A percentile compares a stretch with the other conserved stretches of the same genome.
Conservation (phyloP, 2,888 invertebrate species). For the Ptychoptera contaminata region DNA sequence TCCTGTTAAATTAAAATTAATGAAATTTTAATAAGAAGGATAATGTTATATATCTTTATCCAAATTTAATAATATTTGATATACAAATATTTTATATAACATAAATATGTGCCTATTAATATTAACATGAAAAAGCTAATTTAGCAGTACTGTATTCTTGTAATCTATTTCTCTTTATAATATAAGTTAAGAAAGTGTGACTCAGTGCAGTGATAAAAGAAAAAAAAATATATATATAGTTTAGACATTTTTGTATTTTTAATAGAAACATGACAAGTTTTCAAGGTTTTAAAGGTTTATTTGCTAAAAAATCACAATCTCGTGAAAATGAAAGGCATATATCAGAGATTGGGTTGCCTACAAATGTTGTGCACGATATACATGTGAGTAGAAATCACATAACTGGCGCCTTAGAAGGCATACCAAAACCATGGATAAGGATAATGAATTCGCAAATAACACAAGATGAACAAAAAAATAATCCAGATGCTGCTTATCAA, state of each 20-base stretch:
- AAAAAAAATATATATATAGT: too few species aligned
- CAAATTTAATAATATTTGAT: neutral
- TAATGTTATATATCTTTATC: neutral
- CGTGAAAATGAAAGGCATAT: constrained; percentile 16
- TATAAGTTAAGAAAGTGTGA: too few species aligned
- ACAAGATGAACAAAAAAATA: constrained; percentile 71
- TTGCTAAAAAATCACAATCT: constrained; percentile 3
- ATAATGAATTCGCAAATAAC: constrained; percentile 71
- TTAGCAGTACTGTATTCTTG: too few species aligned
- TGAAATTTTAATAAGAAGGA: neutral
- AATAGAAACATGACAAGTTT: constrained; percentile 8
- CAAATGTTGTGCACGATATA: constrained; percentile 69
- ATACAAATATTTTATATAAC: neutral
- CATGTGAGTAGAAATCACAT: constrained; percentile 73
- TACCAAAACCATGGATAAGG: constrained; percentile 69
- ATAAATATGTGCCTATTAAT: neutral
- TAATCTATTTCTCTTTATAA: too few species aligned
- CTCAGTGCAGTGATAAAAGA: too few species aligned
- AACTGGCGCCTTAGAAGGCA: constrained; percentile 71
- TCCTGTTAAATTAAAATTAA: constrained; percentile 7
- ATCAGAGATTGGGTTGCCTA: constrained; percentile 59
- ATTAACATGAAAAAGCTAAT: too few species aligned
- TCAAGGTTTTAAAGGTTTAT: constrained; percentile 7
- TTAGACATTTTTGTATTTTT: neutral
- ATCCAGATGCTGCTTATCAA: constrained; percentile 79